Evolutionary conservation across 2,113 vertebrate genomes (phyloP).

Genomic region (Zosterops borbonicus): DNA sequence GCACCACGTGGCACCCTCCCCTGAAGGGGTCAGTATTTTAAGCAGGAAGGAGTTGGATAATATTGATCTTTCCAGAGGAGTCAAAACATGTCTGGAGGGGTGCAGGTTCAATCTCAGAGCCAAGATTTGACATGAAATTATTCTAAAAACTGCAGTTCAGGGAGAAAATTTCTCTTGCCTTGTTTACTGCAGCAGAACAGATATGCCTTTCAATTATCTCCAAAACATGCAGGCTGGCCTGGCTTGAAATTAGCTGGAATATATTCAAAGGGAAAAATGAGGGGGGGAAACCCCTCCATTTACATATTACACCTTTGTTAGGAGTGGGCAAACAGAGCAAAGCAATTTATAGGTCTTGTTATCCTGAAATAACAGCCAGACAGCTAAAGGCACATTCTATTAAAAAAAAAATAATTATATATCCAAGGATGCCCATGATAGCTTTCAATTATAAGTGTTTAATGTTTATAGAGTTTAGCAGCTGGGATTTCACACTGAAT

Average conservation of each 20-base stretch:
- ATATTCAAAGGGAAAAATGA: not conserved
- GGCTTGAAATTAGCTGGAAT: slow-evolving; percentile 26
- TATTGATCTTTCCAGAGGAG: not conserved
- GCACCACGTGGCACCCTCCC: fast-evolving
- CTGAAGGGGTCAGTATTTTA: not conserved
- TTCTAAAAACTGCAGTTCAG: not conserved
- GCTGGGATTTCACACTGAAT: slow-evolving; percentile 14
- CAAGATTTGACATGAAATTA: not conserved
- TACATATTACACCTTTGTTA: not conserved
- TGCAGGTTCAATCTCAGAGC: not conserved
- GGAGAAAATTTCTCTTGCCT: not conserved
- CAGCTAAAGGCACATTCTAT: not conserved
- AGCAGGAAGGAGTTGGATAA: not conserved
- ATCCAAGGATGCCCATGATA: not conserved
- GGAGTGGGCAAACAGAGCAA: not conserved
- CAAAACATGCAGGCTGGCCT: not conserved
- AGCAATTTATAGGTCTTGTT: not conserved
- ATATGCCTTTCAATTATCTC: slow-evolving; percentile 41
- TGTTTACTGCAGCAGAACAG: not conserved
- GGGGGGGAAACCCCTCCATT: not conserved
- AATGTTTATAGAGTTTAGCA: slow-evolving; percentile 8
- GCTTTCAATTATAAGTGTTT: not conserved
- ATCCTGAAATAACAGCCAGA: not conserved
- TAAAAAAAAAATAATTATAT: not conserved
- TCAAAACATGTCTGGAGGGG: not conserved